Conservation (phyloP, 2,888 invertebrate species). For the Cordilura impudica region DNA sequence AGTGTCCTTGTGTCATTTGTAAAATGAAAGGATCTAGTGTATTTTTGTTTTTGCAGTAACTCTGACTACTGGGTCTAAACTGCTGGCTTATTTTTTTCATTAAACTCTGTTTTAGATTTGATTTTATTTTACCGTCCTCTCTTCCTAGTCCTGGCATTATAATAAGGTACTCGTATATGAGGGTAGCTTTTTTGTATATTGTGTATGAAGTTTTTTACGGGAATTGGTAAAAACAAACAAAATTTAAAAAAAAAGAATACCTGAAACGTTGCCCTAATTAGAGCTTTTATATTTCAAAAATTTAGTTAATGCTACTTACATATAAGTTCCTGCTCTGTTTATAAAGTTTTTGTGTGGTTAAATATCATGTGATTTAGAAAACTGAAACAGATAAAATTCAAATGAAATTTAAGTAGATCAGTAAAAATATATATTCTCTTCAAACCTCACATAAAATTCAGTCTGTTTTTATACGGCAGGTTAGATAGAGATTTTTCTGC, state of each 20-base stretch:
- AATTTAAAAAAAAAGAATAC: background rate
- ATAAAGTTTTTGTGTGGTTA: slow-evolving; percentile 39
- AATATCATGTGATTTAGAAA: slow-evolving; percentile 36
- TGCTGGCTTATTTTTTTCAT: background rate
- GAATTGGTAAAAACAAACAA: background rate
- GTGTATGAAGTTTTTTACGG: too few species aligned
- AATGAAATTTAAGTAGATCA: slow-evolving; percentile 49
- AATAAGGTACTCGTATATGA: background rate
- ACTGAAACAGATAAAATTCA: slow-evolving; percentile 47
- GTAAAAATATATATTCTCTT: too few species aligned
- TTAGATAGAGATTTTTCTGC: too few species aligned
- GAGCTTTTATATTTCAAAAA: slow-evolving; percentile 14
- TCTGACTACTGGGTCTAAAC: background rate
- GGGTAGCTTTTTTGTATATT: too few species aligned
- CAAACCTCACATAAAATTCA: too few species aligned
- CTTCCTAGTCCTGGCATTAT: background rate
- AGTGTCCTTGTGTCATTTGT: slow-evolving; percentile 25
- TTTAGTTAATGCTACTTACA: background rate
- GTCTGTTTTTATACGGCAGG: too few species aligned
- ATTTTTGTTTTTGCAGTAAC: background rate
- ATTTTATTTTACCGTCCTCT: background rate
- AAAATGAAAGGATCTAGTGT: background rate
- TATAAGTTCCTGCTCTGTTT: background rate
- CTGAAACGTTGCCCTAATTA: background rate
- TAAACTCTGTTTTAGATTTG: background rate